These are phyloP conservation scores for Anhinga anhinga DNA, from an alignment of 2,113 vertebrate genomes.

Conservation along the genomic window DNA sequence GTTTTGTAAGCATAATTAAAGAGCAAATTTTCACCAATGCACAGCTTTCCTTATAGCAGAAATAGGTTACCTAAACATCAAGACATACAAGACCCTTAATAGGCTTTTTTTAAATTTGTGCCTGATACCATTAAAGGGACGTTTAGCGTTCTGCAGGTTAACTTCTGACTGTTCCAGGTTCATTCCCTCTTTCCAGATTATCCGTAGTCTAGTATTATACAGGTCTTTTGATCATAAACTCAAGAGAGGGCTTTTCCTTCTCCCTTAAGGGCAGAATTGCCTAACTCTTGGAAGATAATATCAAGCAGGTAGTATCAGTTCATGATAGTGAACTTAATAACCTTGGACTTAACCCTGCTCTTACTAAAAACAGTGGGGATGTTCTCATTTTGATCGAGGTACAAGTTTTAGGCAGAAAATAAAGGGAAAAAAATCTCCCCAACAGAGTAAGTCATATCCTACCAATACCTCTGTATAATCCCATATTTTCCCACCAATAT, in stretches of 20 bases:
- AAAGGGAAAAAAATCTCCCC: background rate
- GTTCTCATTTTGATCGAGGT: background rate
- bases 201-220: background rate
- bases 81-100: background rate
- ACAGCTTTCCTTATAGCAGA: background rate
- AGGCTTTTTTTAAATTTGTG: background rate
- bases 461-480: background rate
- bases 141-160: background rate
- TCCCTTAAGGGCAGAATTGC: background rate
- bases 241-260: background rate
- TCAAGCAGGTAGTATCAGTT: background rate
- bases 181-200: background rate
- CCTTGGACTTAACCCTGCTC: background rate
- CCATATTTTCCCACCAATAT: background rate
- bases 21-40: background rate
- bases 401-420: background rate
- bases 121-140: background rate
- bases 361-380: background rate
- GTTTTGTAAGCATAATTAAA: background rate
- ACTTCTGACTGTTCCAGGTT: background rate
- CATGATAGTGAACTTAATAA: background rate
- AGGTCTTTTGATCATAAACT: background rate
- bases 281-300: background rate
- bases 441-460: background rate
- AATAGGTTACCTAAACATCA: background rate